phyloP scores from a whole-genome alignment of 1,140 invertebrate species.

The Papilio xuthus region DNA sequence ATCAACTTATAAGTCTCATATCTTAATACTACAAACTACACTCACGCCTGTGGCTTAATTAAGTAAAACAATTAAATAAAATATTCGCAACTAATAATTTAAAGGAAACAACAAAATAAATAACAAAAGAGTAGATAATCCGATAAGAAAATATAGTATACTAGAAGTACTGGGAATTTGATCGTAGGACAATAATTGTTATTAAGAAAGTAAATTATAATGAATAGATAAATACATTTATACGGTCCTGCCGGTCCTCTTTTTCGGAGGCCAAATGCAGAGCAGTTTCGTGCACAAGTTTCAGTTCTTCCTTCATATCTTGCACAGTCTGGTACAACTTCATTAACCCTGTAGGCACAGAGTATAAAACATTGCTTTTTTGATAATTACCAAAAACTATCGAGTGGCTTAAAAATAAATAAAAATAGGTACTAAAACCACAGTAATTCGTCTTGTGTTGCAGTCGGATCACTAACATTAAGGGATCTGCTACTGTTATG shows the following conservation, averaged over 20 bases:
- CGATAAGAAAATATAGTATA: neutral
- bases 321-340: constrained; percentile 69
- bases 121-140: neutral
- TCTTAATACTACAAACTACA: neutral
- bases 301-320: constrained; percentile 69
- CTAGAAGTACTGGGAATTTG: neutral
- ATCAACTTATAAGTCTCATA: too few relatives aligned
- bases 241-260: constrained; percentile 65
- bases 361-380: neutral
- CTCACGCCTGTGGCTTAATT: neutral
- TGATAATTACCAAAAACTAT: neutral
- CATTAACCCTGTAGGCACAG: constrained; percentile 58
- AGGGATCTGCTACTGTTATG: neutral
- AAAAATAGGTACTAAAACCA: too few relatives aligned
- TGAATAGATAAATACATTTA: constrained; percentile 58
- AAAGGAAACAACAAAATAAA: too few relatives aligned
- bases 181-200: neutral
- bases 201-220: too few relatives aligned
- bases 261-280: constrained; percentile 69
- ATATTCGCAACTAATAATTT: too few relatives aligned
- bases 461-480: neutral
- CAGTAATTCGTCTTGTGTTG: neutral
- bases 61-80: too few relatives aligned
- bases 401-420: neutral
- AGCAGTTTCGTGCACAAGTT: constrained; percentile 66